Evolutionary conservation across 2,888 invertebrate genomes (phyloP).

Genomic region (Netelia melanura): DNA sequence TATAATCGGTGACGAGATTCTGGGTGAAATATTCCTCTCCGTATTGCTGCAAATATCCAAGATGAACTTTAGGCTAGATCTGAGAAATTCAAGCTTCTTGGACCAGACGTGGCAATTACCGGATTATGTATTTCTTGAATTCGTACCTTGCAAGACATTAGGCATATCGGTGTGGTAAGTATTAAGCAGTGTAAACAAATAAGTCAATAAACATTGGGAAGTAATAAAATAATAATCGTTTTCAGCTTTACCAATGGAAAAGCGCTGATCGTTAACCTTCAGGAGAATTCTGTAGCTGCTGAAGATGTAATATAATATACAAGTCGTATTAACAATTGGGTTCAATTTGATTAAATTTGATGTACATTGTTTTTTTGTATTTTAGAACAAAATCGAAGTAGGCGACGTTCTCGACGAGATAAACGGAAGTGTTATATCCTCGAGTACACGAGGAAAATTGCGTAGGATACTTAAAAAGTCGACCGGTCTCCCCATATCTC

Average conservation of each 20-base stretch:
- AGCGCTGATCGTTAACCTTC: conserved; percentile 87
- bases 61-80: conserved; percentile 86
- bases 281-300: conserved; percentile 87
- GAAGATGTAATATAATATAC: conserved; percentile 87
- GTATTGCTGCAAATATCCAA: conserved; percentile 86
- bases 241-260: conserved; percentile 87
- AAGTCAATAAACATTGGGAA: conserved; percentile 25
- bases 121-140: conserved; percentile 86
- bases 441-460: conserved; percentile 85
- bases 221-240: conserved; percentile 49
- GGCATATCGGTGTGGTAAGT: conserved; percentile 87
- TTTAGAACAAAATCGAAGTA: conserved; percentile 86
- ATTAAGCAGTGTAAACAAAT: conserved; percentile 13
- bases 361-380: conserved; percentile 34
- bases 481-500: conserved; percentile 84
- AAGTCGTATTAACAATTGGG: neutral
- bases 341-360: conserved; percentile 4
- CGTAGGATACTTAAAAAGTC: conserved; percentile 85
- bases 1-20: conserved; percentile 88
- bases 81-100: conserved; percentile 87
- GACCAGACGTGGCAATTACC: conserved; percentile 88
- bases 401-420: conserved; percentile 89
- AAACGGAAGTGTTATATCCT: conserved; percentile 86
- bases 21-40: conserved; percentile 87
- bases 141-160: conserved; percentile 88